Evolutionary conservation across 2,797 vertebrate genomes (phyloP).

Genomic region (Petrocephalus sullivani): DNA sequence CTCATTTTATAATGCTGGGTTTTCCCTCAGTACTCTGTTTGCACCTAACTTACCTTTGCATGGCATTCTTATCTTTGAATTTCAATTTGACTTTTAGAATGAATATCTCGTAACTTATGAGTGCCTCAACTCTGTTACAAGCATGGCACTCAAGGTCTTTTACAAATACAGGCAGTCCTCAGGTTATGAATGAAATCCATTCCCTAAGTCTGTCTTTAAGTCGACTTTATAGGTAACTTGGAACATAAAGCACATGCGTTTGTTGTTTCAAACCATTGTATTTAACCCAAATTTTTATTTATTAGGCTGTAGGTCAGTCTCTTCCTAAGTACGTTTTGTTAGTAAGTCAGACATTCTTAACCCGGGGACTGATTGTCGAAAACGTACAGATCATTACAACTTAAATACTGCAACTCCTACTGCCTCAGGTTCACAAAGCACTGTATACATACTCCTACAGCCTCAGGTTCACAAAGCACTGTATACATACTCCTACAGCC

Average conservation of each 20-base stretch:
- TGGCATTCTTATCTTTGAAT: neutral
- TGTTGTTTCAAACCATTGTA: no score
- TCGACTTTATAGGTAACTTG: neutral
- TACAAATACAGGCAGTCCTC: neutral
- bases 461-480: conserved; percentile 19
- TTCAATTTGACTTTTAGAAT: neutral
- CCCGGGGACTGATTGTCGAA: neutral
- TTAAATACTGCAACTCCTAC: neutral
- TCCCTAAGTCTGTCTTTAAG: neutral
- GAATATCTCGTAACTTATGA: neutral
- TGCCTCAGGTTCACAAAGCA: no score
- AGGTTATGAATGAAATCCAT: neutral
- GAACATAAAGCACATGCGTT: neutral
- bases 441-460: neutral
- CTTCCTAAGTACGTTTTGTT: neutral
- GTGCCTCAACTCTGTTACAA: neutral
- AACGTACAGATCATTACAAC: neutral
- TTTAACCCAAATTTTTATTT: no score
- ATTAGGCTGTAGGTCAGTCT: neutral
- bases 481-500: neutral
- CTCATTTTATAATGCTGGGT: neutral
- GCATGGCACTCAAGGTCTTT: neutral
- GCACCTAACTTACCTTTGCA: neutral
- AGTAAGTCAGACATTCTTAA: neutral
- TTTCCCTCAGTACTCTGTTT: neutral